A percentile compares a stretch with the other conserved stretches of the same genome.
Evolutionary conservation across 2,797 vertebrate species (phyloP).

Genomic region (Adelosebastes latens): DNA sequence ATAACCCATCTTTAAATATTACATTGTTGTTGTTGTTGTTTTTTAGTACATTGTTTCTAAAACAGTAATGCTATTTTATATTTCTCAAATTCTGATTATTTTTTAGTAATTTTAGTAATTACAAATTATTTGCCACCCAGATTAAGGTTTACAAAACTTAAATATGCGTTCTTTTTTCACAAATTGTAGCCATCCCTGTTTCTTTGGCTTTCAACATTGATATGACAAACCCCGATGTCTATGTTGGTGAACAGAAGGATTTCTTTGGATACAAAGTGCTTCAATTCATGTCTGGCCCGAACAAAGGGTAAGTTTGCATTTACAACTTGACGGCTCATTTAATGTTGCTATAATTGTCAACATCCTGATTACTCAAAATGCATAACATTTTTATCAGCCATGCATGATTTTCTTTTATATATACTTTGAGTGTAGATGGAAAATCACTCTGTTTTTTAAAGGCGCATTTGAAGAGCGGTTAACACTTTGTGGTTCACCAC

Average conservation of each 20-base stretch:
- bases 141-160: not conserved
- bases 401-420: not conserved
- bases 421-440: not conserved
- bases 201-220: constrained; percentile 73
- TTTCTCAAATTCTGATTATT: not conserved
- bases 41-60: not conserved
- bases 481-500: not conserved
- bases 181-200: constrained; percentile 28
- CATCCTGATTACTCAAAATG: not conserved
- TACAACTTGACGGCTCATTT: not conserved
- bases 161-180: not conserved
- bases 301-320: constrained; percentile 63
- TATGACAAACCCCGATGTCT: not conserved
- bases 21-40: not conserved
- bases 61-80: not conserved
- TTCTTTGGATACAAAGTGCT: constrained; percentile 79
- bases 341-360: not conserved
- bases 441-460: not conserved
- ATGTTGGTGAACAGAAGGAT: constrained; percentile 20
- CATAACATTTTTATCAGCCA: not conserved
- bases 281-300: constrained; percentile 42
- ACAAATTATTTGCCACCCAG: not conserved
- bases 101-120: not conserved
- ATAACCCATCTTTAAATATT: not conserved
- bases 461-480: not conserved